phyloP scores from a whole-genome alignment of 2,888 invertebrate species.

The Dolichopus griseipennis region DNA sequence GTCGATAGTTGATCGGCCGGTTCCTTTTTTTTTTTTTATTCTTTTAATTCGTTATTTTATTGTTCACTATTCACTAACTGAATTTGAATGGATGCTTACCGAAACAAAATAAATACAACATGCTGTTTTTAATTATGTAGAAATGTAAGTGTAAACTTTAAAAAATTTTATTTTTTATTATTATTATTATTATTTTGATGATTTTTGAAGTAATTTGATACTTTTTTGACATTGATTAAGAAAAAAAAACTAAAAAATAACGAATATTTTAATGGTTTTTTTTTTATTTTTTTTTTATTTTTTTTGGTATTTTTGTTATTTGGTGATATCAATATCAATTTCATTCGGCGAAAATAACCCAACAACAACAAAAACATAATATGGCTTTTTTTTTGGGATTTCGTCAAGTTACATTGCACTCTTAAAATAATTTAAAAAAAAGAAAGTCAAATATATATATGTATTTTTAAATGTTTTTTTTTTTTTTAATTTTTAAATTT shows the following conservation, averaged over 20 bases:
- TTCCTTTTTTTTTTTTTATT: not conserved
- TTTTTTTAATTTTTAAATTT: too few species aligned
- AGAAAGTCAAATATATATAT: not conserved
- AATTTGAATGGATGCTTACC: not conserved
- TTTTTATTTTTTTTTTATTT: too few species aligned
- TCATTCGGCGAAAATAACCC: not conserved
- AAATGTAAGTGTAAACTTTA: not conserved
- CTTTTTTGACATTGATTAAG: constrained; percentile 5
- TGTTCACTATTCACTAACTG: not conserved
- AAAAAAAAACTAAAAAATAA: not conserved
- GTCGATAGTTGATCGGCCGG: too few species aligned
- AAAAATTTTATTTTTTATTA: not conserved
- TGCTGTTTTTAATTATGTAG: not conserved
- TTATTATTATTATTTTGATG: not conserved
- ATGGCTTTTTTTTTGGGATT: too few species aligned
- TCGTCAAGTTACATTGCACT: too few species aligned
- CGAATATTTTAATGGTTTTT: not conserved
- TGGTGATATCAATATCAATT: not conserved
- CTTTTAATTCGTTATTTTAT: not conserved
- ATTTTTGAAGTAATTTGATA: not conserved
- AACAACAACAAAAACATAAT: not conserved
- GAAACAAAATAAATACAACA: not conserved
- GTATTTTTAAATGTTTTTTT: too few species aligned
- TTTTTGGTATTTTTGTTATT: not conserved
- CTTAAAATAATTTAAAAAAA: not conserved